phyloP scores from a whole-genome alignment of 2,113 vertebrate species.

The Nicator chloris region DNA sequence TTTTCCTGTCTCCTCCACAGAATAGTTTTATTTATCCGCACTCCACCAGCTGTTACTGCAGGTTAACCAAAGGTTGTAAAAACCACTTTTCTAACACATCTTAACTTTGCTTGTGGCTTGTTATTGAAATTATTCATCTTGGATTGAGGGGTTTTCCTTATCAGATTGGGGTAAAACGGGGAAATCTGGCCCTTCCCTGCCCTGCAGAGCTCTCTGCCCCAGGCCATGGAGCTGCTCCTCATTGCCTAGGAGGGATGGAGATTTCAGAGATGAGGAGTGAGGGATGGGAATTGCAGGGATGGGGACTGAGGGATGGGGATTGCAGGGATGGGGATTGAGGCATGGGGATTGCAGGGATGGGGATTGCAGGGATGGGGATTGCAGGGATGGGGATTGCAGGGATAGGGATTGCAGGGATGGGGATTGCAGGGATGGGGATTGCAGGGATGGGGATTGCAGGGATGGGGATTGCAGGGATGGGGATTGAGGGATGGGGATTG shows the following conservation, averaged over 20 bases:
- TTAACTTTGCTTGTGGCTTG: background rate
- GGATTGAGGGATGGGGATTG: background rate
- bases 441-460: background rate
- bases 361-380: background rate
- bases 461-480: background rate
- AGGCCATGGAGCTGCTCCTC: background rate
- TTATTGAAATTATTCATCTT: conserved; percentile 5
- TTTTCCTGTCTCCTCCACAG: conserved; percentile 47
- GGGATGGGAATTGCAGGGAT: background rate
- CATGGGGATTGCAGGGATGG: background rate
- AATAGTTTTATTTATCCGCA: conserved; percentile 42
- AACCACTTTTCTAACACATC: conserved; percentile 1
- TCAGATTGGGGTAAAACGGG: fast-evolving
- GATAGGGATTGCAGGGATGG: background rate
- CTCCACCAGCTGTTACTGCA: conserved; percentile 34
- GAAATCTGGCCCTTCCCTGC: background rate
- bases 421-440: no score
- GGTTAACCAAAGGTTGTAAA: conserved; percentile 56
- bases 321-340: background rate
- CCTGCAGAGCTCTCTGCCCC: background rate
- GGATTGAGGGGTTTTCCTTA: background rate
- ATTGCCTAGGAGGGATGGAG: background rate
- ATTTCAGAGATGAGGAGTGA: no score
- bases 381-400: background rate
- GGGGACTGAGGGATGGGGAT: background rate